phyloP scores from a whole-genome alignment of 2,113 vertebrate species.

The Lepisosteus oculatus region DNA sequence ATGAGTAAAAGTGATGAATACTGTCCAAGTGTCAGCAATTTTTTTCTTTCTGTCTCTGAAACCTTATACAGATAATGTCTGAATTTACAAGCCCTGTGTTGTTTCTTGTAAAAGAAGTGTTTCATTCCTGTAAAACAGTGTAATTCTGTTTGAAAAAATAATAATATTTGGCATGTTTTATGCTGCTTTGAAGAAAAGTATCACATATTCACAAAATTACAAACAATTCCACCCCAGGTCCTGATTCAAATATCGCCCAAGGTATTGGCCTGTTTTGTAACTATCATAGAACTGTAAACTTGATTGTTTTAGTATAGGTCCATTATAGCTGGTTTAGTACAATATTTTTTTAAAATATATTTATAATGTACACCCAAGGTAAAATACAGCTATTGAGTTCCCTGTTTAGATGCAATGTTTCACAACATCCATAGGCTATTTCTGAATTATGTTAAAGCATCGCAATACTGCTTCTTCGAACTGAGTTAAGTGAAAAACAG shows the following conservation, averaged over 20 bases:
- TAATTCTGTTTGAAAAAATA: not conserved
- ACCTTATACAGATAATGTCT: slow-evolving; percentile 45
- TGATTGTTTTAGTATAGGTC: not conserved
- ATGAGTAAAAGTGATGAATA: too few relatives aligned
- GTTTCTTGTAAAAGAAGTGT: not conserved
- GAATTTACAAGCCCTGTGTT: slow-evolving; percentile 47
- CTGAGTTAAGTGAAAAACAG: too few relatives aligned
- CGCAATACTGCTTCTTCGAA: too few relatives aligned
- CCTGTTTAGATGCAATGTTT: too few relatives aligned
- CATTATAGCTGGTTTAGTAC: not conserved
- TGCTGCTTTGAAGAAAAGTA: not conserved
- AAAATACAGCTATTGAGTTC: too few relatives aligned
- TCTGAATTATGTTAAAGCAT: too few relatives aligned
- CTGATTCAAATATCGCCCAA: not conserved
- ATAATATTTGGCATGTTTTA: not conserved
- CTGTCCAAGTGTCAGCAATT: not conserved
- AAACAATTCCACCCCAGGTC: not conserved
- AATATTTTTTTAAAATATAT: not conserved
- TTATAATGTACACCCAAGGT: not conserved
- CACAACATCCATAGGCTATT: too few relatives aligned
- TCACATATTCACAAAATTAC: slow-evolving; percentile 4
- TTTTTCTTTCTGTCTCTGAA: slow-evolving; percentile 19
- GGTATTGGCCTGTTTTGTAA: slow-evolving; percentile 1
- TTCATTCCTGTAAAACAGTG: slow-evolving; percentile 5
- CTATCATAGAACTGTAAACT: slow-evolving; percentile 1